Evolutionary conservation across 2,797 vertebrate genomes (phyloP), one percentile per base, ranked within the genome.

Genomic region (Dromococcyx pavoninus): DNA sequence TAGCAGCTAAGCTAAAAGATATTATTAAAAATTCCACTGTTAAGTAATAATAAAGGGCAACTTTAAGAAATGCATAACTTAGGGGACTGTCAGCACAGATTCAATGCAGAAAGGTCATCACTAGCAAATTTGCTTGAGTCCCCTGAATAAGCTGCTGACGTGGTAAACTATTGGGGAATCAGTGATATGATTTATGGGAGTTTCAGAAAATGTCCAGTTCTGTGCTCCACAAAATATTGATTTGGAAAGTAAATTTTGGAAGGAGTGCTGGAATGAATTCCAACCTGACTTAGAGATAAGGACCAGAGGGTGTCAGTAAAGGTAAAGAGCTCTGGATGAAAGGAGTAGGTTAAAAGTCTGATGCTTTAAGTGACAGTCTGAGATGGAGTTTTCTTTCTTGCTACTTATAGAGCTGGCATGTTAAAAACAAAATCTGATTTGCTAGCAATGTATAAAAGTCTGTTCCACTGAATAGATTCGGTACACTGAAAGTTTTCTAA

Each of bases 291-390:
- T 95, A 88, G 86, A 80, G 21, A 10, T 33, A 76, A 78, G 94
- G 39, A 97, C 95, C 96, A 97, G 96, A 95, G 92, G 96, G 91
- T 96, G 95, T 97, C 96, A 97, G 89, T 95, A 96, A 97, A 98
- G 92, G 94, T 91, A 97, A 97, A 96, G 83, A 91, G 70, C 78
- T 91, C 66, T 91, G 44, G 39, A 61, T 80, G 44, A 88, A 92
- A 93, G 43, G 72, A 91, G 72, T 75, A 88, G 66, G 69, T 73
- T 91, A 87, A 76, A 94, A 89, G 48, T 69, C 17, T 62, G 66
- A 69, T 83, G 46, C 56, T 93, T 53, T 75, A 75, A 84, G 64
- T 81, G 46, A 51, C 32, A 54, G 30, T 75, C 27, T 60, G 33
- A 80, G 67, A 60, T 85, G 19, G 57, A 57, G 35, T 66, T 94